Percentiles rank a stretch among this genome's conserved stretches.
Evolutionary conservation across 1,140 invertebrate genomes (phyloP).

Genomic region (Gonioctena quinquepunctata): DNA sequence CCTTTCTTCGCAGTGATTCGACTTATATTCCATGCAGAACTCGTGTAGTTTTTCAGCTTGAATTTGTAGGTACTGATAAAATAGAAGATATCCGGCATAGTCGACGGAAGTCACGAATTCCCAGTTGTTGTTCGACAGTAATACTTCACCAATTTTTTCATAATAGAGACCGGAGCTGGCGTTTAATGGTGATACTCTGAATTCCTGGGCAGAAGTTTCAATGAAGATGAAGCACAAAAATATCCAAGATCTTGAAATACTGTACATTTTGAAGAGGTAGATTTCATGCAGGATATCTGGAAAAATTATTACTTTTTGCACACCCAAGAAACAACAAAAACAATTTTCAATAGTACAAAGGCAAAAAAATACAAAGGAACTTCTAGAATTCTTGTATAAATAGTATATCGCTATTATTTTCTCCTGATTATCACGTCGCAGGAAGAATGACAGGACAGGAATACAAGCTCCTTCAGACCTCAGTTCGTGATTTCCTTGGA

Average conservation of each 20-base stretch:
- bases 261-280: neutral
- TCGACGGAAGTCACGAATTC: constrained; percentile 1
- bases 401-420: no score
- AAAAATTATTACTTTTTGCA: no score
- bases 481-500: no score
- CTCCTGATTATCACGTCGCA: no score
- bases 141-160: constrained; percentile 9
- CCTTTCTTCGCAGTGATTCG: neutral
- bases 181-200: neutral
- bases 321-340: no score
- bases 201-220: neutral
- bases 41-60: neutral
- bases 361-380: no score
- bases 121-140: constrained; percentile 2
- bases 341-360: no score
- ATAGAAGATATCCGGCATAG: neutral
- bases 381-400: no score
- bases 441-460: no score
- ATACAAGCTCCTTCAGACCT: no score
- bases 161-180: constrained; percentile 5
- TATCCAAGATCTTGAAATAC: neutral
- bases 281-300: neutral
- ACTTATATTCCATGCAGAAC: neutral
- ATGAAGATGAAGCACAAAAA: neutral
- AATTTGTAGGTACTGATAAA: constrained; percentile 1